A percentile compares a stretch with the other conserved stretches of the same genome.
Conservation (phyloP, 2,797 vertebrate genomes). For the Gymnoscopelus braueri region DNA sequence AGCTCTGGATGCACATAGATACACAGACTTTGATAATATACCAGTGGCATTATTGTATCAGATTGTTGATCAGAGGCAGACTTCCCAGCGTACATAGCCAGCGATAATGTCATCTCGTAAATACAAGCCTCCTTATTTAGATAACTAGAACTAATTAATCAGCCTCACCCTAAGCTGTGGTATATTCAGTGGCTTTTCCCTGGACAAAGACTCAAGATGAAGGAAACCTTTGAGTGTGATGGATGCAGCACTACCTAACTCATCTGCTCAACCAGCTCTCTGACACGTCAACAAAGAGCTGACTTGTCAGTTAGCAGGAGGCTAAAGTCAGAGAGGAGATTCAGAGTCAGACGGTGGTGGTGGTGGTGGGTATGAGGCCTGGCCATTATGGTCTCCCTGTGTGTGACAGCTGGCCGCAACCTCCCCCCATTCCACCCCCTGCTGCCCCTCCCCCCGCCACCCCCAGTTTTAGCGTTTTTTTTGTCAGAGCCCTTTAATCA, state of each 20-base stretch:
- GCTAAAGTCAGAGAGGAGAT: conserved; percentile 63
- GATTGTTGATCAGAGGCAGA: no score
- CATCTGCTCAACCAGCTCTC: conserved; percentile 59
- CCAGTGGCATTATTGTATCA: neutral
- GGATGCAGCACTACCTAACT: conserved; percentile 53
- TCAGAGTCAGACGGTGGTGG: conserved; percentile 51
- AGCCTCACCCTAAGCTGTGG: neutral
- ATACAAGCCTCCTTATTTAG: neutral
- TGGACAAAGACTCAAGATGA: conserved; percentile 34
- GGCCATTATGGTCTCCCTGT: conserved; percentile 61
- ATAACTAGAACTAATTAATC: neutral
- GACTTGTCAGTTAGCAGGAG: conserved; percentile 73
- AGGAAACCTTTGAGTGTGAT: conserved; percentile 53
- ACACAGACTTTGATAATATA: no score
- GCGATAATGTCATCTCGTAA: neutral
- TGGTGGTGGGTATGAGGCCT: conserved; percentile 46
- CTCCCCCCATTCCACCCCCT: conserved; percentile 7
- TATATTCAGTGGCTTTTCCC: conserved; percentile 18
- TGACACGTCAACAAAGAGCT: conserved; percentile 74
- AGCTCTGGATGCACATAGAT: no score
- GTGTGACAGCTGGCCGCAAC: conserved; percentile 74
- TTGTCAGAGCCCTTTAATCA: conserved; percentile 78
- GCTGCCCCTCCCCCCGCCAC: conserved; percentile 23
- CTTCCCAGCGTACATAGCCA: neutral
- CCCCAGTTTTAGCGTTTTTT: conserved; percentile 70